Evolutionary conservation across 2,797 vertebrate species (phyloP), one percentile per base, ranked within the genome.

Genomic region (Enteromius viviparus): DNA sequence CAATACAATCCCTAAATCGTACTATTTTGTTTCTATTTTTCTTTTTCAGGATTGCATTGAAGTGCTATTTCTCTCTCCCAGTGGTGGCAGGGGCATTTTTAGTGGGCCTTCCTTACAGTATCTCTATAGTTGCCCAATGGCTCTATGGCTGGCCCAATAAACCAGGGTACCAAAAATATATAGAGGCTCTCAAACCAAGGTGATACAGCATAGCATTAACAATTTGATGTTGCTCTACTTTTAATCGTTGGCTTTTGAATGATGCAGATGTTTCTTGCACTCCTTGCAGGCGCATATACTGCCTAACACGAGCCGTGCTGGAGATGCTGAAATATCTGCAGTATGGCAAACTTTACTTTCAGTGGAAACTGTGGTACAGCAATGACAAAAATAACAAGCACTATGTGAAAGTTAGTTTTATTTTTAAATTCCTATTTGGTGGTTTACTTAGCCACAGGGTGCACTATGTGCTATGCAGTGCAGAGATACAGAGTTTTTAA

Each of bases 181-280:
- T 88, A 11, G 94, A 95, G 86, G 94, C 93, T 40, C 85, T 94
- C 15, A 95, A 92, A 87, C 94, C 94, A 86, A 91, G 94, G 94
- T 95, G 86, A 87, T 37, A 53, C 3, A 68, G n/a, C 26, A 51
- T 37, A 60, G n/a, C 26, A 51, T 47, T 17, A 32, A 68, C 19
- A n/a, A 49, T 23, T 45, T 55, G 29, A 60, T 32, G 29, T 62
- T 53, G 19, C 21, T 10, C 1, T 42, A 60, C 8, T 60, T 64
- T 45, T 55, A 1, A 26, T 32, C 45, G 29, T 37, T 26, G 45
- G 21, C 1, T 34, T 53, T 70, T 71, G 34, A 65, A 49, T 47
- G 9, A 85, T 76, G 40, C 9, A 1, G 12, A 40, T 76, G 40
- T 68, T 49, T 51, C 34, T 60, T 75, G 2, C 42, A 19, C 66